Conservation (phyloP, 2,797 vertebrate species). For the Potorous gilbertii region DNA sequence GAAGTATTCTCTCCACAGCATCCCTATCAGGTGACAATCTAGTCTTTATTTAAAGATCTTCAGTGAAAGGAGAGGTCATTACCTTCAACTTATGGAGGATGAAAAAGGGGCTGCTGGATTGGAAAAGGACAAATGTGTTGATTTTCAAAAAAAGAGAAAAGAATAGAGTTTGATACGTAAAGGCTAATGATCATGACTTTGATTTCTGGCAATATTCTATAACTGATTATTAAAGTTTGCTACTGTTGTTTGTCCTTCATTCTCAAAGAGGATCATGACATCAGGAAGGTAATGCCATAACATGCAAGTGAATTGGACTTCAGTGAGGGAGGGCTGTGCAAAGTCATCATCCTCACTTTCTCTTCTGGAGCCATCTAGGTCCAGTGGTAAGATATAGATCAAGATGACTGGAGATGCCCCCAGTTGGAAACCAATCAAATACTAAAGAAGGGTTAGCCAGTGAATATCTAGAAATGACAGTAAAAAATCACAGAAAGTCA, state of each 20-base stretch:
- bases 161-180: not conserved
- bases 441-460: not conserved
- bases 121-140: not conserved
- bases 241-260: no score
- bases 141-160: not conserved
- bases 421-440: no score
- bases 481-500: not conserved
- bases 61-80: not conserved
- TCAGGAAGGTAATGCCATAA: no score
- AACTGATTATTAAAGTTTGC: not conserved
- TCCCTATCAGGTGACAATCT: not conserved
- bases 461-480: not conserved
- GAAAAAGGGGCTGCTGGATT: not conserved
- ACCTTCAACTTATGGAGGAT: not conserved
- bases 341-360: no score
- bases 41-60: not conserved
- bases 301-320: no score
- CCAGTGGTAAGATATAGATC: no score
- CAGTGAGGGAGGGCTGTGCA: no score
- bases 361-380: no score
- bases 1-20: not conserved
- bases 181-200: not conserved
- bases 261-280: no score
- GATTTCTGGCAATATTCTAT: not conserved
- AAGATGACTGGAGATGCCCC: no score